These are phyloP conservation scores for Prietella phreatophila DNA, from an alignment of 2,113 vertebrate species.

Conservation along the genomic window DNA sequence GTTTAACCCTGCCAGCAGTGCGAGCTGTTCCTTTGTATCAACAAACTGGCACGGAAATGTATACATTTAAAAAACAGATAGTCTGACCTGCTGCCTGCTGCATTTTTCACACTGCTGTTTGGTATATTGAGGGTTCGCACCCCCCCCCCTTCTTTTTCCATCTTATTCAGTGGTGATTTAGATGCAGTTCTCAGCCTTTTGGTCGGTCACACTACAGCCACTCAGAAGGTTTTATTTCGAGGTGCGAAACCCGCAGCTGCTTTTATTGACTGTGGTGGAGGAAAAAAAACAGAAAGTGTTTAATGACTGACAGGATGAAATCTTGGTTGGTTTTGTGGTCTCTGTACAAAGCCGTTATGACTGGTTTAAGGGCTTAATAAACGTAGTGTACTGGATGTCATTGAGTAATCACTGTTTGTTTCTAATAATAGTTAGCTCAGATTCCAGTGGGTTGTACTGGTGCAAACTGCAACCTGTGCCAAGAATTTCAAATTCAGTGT, in stretches of 20 bases:
- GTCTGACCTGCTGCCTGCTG: slow-evolving; percentile 15
- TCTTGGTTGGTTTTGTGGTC: not conserved
- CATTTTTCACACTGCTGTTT: not conserved
- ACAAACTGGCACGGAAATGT: slow-evolving; percentile 8
- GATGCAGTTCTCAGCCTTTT: not conserved
- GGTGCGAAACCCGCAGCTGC: not conserved
- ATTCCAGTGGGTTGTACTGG: not conserved
- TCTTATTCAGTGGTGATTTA: not conserved
- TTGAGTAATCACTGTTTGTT: not conserved
- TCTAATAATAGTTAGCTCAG: not conserved
- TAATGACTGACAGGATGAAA: not conserved
- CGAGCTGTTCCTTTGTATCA: slow-evolving; percentile 1
- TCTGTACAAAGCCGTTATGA: not conserved
- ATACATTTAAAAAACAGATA: slow-evolving; percentile 8
- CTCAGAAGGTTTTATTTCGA: not conserved
- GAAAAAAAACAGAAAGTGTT: not conserved
- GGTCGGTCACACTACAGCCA: not conserved
- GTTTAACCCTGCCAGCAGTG: slow-evolving; percentile 18
- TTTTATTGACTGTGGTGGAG: not conserved
- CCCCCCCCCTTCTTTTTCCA: not conserved
- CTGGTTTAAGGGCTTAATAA: not conserved
- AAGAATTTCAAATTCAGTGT: not conserved
- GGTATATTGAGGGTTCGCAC: not conserved
- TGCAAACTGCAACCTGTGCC: not conserved
- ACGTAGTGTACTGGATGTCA: not conserved